A percentile compares a stretch with the other conserved stretches of the same genome.
These are phyloP conservation scores for Myioborus melanocephalus DNA, from an alignment of 2,797 vertebrate species.

Conservation along the genomic window DNA sequence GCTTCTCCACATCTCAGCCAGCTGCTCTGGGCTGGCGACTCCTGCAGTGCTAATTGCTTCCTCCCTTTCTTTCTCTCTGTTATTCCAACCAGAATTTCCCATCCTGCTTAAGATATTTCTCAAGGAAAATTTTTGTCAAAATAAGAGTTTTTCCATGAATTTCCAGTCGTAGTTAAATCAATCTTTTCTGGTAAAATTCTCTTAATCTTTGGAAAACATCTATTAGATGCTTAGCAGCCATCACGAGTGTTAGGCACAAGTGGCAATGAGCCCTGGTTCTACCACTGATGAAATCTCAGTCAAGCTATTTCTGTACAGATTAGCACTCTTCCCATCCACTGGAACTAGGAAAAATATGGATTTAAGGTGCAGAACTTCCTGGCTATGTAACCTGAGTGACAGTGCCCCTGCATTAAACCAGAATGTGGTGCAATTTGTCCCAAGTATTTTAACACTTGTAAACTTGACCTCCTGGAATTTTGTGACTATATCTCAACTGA, in stretches of 20 bases:
- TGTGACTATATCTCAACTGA: rapidly evolving
- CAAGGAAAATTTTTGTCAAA: not conserved
- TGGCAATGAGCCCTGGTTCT: not conserved
- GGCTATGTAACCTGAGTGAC: not conserved
- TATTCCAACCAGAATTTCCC: not conserved
- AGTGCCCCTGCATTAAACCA: not conserved
- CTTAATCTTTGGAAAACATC: not conserved
- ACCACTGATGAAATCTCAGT: not conserved
- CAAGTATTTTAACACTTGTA: not conserved
- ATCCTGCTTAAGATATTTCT: not conserved
- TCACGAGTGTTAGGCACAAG: not conserved
- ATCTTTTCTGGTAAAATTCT: not conserved
- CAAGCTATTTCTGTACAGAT: not conserved
- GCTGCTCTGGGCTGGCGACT: not conserved
- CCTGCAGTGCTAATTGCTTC: not conserved
- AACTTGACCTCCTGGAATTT: not conserved
- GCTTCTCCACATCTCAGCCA: not conserved
- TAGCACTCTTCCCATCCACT: not conserved
- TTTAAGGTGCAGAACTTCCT: not conserved
- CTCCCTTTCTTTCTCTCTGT: not conserved
- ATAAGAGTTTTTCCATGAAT: not conserved
- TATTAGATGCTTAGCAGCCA: not conserved
- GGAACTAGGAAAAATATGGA: not conserved
- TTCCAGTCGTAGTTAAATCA: not conserved
- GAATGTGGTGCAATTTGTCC: not conserved